Percentiles rank a stretch among this genome's conserved stretches.
Conservation (phyloP, 2,113 vertebrate species). For the Mustelus asterias region DNA sequence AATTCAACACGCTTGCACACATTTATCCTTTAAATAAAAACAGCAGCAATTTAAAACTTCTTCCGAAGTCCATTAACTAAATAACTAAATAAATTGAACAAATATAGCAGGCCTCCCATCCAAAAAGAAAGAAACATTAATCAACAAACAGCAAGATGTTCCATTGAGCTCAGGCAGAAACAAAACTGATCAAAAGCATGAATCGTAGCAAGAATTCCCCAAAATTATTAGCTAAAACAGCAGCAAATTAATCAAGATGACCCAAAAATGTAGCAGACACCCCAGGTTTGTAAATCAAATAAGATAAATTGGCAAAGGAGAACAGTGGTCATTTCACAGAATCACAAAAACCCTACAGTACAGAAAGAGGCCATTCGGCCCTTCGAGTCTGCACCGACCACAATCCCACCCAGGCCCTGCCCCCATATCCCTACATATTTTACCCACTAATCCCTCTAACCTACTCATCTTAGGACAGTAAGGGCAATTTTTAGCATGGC, state of each 20-base stretch:
- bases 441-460: too few relatives aligned
- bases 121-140: neutral
- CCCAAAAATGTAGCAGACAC: neutral
- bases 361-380: too few relatives aligned
- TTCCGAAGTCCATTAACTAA: neutral
- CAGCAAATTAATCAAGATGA: neutral
- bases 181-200: neutral
- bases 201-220: neutral
- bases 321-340: neutral
- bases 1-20: neutral
- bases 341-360: too few relatives aligned
- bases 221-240: neutral
- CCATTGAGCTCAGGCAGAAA: neutral
- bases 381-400: too few relatives aligned
- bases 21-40: conserved; percentile 5
- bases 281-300: neutral
- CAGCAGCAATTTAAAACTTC: neutral
- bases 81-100: conserved; percentile 15
- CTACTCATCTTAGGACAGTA: too few relatives aligned
- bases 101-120: neutral
- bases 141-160: neutral
- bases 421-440: too few relatives aligned
- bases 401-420: too few relatives aligned
- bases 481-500: too few relatives aligned
- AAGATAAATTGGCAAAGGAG: neutral